A percentile compares a stretch with the other conserved stretches of the same genome.
These are phyloP conservation scores for Scophthalmus maximus DNA, from an alignment of 2,113 vertebrate genomes.

Conservation along the genomic window DNA sequence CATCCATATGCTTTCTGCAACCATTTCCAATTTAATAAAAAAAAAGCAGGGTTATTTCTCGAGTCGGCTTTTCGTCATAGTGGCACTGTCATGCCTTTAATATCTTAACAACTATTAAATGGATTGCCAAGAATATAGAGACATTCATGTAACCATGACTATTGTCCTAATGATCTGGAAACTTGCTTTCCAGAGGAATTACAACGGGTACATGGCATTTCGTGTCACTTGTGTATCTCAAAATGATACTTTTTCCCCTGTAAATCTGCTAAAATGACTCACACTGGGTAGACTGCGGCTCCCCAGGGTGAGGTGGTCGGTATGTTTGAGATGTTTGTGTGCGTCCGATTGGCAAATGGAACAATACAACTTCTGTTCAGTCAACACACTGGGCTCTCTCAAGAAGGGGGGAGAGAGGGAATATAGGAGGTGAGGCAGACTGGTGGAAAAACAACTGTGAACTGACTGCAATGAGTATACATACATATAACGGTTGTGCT, in stretches of 20 bases:
- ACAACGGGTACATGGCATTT: neutral
- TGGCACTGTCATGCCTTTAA: no score
- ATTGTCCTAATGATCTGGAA: neutral
- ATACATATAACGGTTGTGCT: conserved; percentile 19
- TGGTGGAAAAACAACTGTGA: conserved; percentile 58
- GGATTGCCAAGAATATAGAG: no score
- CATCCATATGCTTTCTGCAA: no score
- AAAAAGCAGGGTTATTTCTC: no score
- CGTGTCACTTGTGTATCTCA: neutral
- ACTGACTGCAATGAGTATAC: conserved; percentile 19
- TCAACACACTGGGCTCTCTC: conserved; percentile 70
- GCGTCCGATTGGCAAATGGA: conserved; percentile 13
- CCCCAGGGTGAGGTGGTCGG: conserved; percentile 37
- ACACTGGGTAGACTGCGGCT: conserved; percentile 42
- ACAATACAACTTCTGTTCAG: conserved; percentile 70
- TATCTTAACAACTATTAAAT: no score
- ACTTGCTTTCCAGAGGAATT: neutral
- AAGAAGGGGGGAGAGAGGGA: conserved; percentile 12
- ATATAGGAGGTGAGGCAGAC: conserved; percentile 20
- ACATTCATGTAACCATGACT: neutral
- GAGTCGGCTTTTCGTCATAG: no score
- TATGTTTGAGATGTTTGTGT: conserved; percentile 44
- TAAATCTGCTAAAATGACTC: neutral
- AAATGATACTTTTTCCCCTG: neutral
- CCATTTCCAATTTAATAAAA: no score